phyloP scores from a whole-genome alignment of 2,888 invertebrate species.

The Phortica magna region DNA sequence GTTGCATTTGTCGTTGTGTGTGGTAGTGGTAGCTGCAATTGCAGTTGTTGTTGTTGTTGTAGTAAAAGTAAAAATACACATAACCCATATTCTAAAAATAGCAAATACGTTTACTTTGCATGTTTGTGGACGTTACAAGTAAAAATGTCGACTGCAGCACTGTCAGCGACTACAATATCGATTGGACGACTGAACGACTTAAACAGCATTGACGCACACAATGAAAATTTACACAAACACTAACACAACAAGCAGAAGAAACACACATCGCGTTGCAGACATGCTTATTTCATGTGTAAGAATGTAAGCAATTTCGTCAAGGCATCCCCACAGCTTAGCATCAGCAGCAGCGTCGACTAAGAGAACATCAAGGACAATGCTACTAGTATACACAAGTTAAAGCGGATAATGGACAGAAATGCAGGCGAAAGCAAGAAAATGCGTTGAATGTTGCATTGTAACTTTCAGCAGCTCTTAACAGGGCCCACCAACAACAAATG shows the following conservation, averaged over 20 bases:
- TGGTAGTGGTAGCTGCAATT: too few relatives aligned
- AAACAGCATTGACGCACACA: constrained; percentile 21
- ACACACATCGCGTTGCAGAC: constrained; percentile 14
- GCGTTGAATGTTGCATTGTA: constrained; percentile 35
- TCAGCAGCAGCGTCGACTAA: constrained; percentile 33
- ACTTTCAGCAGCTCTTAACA: not conserved
- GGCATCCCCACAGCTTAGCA: not conserved
- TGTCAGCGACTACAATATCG: constrained; percentile 68
- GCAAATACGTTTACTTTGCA: constrained; percentile 59
- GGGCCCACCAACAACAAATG: not conserved
- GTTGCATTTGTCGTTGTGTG: constrained; percentile 37
- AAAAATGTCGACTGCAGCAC: constrained; percentile 21
- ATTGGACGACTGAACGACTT: constrained; percentile 57
- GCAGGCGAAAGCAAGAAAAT: constrained; percentile 52
- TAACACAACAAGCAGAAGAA: constrained; percentile 27
- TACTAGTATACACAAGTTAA: constrained; percentile 51
- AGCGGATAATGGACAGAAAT: constrained; percentile 65
- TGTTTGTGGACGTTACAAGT: constrained; percentile 5
- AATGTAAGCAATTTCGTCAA: constrained; percentile 21
- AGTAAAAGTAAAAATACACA: constrained; percentile 40
- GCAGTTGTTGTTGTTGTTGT: constrained; percentile 47
- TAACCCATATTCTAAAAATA: constrained; percentile 67
- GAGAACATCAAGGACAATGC: constrained; percentile 37
- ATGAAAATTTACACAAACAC: not conserved
- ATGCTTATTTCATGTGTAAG: not conserved